Evolutionary conservation across 2,888 invertebrate genomes (phyloP).

Genomic region (Agrotis puta): DNA sequence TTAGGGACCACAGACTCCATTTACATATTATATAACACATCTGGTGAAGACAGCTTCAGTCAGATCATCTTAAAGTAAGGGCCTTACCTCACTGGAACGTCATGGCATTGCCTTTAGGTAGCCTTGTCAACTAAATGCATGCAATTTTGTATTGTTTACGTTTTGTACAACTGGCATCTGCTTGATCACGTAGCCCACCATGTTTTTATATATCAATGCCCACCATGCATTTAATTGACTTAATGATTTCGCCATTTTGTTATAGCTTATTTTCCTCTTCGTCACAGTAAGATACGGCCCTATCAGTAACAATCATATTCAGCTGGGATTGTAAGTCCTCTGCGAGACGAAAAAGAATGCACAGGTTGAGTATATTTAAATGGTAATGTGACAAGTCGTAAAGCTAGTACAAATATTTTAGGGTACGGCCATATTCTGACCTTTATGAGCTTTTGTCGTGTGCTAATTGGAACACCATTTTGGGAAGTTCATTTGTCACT

Average conservation of each 20-base stretch:
- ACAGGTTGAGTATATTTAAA: slow-evolving; percentile 22
- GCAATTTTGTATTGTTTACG: background rate
- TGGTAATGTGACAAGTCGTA: slow-evolving; percentile 11
- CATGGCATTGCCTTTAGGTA: background rate
- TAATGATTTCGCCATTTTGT: background rate
- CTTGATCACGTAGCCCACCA: background rate
- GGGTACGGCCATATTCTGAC: slow-evolving; percentile 1
- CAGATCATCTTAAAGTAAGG: background rate
- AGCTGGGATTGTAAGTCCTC: background rate
- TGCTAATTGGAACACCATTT: slow-evolving; percentile 27
- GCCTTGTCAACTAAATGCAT: background rate
- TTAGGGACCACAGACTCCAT: no score
- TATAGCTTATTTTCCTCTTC: no score
- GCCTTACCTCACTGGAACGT: background rate
- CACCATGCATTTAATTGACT: no score
- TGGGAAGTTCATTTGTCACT: slow-evolving; percentile 23
- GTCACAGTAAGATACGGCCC: no score
- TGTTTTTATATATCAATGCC: no score
- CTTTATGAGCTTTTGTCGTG: slow-evolving; percentile 28
- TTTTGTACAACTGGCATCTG: background rate
- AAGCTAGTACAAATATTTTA: slow-evolving; percentile 19
- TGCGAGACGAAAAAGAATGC: slow-evolving; percentile 7
- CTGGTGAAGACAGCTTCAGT: background rate
- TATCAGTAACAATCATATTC: background rate
- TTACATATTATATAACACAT: no score